Evolutionary conservation across 2,888 invertebrate species (phyloP), one percentile per base, ranked within the genome.

Genomic region (Calliscelio sp.): DNA sequence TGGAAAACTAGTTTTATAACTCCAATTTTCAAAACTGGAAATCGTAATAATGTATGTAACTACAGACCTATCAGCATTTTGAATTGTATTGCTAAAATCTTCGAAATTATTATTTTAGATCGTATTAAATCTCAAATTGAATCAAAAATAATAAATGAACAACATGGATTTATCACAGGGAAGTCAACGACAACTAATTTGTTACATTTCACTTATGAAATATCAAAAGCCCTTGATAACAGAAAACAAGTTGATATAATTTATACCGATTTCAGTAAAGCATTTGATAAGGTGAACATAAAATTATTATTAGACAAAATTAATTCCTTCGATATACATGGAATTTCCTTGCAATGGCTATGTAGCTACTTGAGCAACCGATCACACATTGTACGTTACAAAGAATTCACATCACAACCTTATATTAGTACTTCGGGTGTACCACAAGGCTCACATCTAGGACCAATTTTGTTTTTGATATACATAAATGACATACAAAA

Each of bases 371-470:
- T 73, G 3, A 28, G 5, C 1, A 16, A 22, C 1, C 46, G 59
- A 49, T 6, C 32, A 8, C 71, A 73, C 35, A 16, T 35, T 3
- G 71, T 73, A 6, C n/a, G 24, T 18, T 49, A 73, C 16, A 28
- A 11, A 24, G 51, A 73, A 38, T 73, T 46, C 24, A 38, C 35
- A 51, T 73, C 73, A 5, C 11, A 10, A 14, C 3, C 6, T 20
- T 32, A 7, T 32, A 3, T 57, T 6, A 32, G 14, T 59, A 7
- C 10, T 22, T 57, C 57, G 1, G 57, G 57, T 14, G 57, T 57
- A 2, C 57, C 57, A 2, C 63, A 74, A 25, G 74, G 74, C 2
- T 74, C 74, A 0, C 73, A 49, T 14, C 41, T 74, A 3, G 63
- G 63, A n/a, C 63, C 63, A 1, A 16, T 14, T 0, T 22, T 74